Percentiles rank a stretch among this genome's conserved stretches.
Conservation (phyloP, 2,888 invertebrate genomes). For the Parnassius apollo region DNA sequence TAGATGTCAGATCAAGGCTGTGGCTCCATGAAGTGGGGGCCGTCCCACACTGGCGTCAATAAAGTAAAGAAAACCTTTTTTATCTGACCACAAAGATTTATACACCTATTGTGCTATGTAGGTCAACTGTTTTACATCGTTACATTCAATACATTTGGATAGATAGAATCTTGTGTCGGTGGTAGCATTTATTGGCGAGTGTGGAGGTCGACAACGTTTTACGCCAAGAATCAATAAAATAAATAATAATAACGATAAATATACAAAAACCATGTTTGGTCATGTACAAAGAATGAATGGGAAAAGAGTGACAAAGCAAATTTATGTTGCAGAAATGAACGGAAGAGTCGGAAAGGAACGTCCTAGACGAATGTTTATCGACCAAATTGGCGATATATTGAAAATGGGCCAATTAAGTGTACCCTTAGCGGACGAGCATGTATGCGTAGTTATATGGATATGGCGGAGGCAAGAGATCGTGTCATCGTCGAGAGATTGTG, state of each 20-base stretch:
- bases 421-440: too few species aligned
- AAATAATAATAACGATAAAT: not conserved
- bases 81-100: conserved; percentile 66
- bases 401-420: too few species aligned
- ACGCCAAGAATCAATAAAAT: conserved; percentile 33
- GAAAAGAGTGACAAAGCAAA: too few species aligned
- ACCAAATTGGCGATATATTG: too few species aligned
- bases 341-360: too few species aligned
- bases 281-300: too few species aligned
- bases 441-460: too few species aligned
- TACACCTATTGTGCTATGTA: conserved; percentile 65
- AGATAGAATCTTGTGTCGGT: conserved; percentile 47
- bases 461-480: too few species aligned
- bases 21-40: conserved; percentile 36
- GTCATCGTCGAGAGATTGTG: too few species aligned
- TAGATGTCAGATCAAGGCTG: conserved; percentile 35
- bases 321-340: too few species aligned
- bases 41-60: conserved; percentile 37
- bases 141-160: conserved; percentile 31
- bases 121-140: conserved; percentile 66
- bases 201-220: conserved; percentile 35
- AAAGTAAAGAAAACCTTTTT: conserved; percentile 51
- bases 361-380: too few species aligned
- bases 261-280: too few species aligned
- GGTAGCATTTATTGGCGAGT: conserved; percentile 49